These are phyloP conservation scores for Drosophila mimica DNA, from an alignment of 2,888 invertebrate genomes.

Conservation along the genomic window DNA sequence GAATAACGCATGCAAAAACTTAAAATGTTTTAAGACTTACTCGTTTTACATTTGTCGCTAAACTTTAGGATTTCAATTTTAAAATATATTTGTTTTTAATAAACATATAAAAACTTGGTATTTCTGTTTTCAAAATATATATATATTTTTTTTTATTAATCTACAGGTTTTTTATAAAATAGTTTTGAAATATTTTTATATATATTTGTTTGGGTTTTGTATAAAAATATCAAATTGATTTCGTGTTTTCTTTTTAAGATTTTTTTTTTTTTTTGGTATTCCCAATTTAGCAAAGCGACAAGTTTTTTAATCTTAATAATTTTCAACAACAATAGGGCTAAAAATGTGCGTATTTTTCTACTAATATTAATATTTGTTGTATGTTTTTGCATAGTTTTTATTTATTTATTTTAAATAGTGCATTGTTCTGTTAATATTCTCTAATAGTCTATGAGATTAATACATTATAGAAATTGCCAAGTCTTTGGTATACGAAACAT, in stretches of 20 bases:
- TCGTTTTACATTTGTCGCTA: conserved; percentile 13
- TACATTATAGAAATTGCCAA: conserved; percentile 69
- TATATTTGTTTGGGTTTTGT: conserved; percentile 43
- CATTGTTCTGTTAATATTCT: conserved; percentile 21
- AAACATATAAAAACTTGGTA: conserved; percentile 24
- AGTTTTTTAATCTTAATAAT: conserved; percentile 21
- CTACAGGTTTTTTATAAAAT: conserved; percentile 64
- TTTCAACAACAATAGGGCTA: conserved; percentile 61
- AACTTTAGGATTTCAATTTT: conserved; percentile 24
- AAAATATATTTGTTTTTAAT: conserved; percentile 40
- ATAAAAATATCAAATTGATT: conserved; percentile 77
- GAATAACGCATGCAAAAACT: conserved; percentile 38
- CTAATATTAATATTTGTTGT: conserved; percentile 29
- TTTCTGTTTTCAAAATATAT: conserved; percentile 20
- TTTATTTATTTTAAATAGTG: conserved; percentile 44
- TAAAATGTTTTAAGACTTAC: conserved; percentile 36
- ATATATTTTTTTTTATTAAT: conserved; percentile 47
- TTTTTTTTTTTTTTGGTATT: not conserved
- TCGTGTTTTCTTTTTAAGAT: conserved; percentile 16
- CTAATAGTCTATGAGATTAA: conserved; percentile 74
- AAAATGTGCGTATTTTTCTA: conserved; percentile 42
- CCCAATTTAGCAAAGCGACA: conserved; percentile 66
- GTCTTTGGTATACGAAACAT: conserved; percentile 67
- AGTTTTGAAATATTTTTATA: conserved; percentile 43
- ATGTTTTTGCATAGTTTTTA: conserved; percentile 33